A percentile compares a stretch with the other conserved stretches of the same genome.
These are phyloP conservation scores for Andrena flavipes DNA, from an alignment of 2,888 invertebrate genomes.

Conservation along the genomic window DNA sequence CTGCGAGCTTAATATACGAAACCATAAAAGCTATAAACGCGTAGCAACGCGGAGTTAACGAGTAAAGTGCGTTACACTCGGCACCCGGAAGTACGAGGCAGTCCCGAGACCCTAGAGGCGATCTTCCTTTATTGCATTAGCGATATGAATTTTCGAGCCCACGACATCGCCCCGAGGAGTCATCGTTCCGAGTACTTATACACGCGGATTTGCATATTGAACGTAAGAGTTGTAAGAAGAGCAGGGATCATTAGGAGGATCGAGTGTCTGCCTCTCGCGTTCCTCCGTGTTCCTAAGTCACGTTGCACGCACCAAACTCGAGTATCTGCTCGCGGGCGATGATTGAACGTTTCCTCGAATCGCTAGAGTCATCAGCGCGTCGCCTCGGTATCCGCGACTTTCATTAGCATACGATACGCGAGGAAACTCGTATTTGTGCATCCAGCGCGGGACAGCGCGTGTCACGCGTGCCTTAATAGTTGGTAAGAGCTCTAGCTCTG, in stretches of 20 bases:
- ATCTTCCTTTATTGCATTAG: no score
- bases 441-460: neutral
- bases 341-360: constrained; percentile 38
- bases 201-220: constrained; percentile 68
- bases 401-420: constrained; percentile 26
- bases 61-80: neutral
- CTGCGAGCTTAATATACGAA: constrained; percentile 17
- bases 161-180: no score
- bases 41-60: neutral
- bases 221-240: constrained; percentile 50
- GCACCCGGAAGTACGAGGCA: no score
- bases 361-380: constrained; percentile 15
- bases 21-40: neutral
- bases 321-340: neutral
- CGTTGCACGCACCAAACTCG: neutral
- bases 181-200: no score
- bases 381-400: constrained; percentile 24
- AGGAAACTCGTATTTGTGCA: neutral
- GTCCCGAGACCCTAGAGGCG: no score
- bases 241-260: constrained; percentile 66
- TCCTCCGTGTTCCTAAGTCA: neutral
- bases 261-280: constrained; percentile 15
- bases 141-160: neutral
- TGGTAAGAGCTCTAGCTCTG: neutral
- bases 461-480: neutral